Base-by-base conservation (phyloP, 2,888 invertebrate species). In the Sphaeridia pumilis region DNA sequence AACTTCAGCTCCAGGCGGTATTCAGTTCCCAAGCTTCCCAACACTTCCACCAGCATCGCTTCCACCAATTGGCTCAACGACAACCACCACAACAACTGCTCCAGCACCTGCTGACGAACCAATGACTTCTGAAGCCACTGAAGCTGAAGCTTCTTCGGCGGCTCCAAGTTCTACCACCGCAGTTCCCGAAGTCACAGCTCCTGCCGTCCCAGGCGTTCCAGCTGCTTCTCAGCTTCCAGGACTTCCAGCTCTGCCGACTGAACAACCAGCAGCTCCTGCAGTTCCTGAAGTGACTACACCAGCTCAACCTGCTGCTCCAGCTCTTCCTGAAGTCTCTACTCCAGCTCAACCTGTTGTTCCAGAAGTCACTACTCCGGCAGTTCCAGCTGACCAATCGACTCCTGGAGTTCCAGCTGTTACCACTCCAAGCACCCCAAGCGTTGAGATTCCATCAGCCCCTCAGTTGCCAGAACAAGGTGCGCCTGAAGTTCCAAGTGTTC, bases 31-130 rank as follows among this genome's bases (percentile, higher is more conserved):
- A 4, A 4, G 34, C 10, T 5, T 35, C 5, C 38, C 38, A 14
- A 38, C 38, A 17, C 10, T 20, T 14, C 38, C 38, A 34, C 20
- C 17, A 5, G 34, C 35, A 26, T 22, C 47, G 22, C 14, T 21
- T 5, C 17, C 38, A 38, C 38, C 38, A 14, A 38, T n/a, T n/a
- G n/a, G n/a, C n/a, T 34, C 51, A 31, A 14, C 24, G 5, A 20
- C 46, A 4, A 22, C 49, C 2, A 20, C 52, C 4, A 46, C 17
- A 2, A n/a, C n/a, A n/a, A n/a, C n/a, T n/a, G n/a, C n/a, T n/a
- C 27, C 28, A 12, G 35, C 44, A 17, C 44, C 50, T 3, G 49
- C 17, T n/a, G 49, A 49, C 27, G 49, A 49, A 26, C 41, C 49
- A 20, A 46, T 20, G 17, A 36, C 41, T 20, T 5, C 49, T n/a